Conservation (phyloP, 2,113 vertebrate species). For the Microcebus ravelobensis region DNA sequence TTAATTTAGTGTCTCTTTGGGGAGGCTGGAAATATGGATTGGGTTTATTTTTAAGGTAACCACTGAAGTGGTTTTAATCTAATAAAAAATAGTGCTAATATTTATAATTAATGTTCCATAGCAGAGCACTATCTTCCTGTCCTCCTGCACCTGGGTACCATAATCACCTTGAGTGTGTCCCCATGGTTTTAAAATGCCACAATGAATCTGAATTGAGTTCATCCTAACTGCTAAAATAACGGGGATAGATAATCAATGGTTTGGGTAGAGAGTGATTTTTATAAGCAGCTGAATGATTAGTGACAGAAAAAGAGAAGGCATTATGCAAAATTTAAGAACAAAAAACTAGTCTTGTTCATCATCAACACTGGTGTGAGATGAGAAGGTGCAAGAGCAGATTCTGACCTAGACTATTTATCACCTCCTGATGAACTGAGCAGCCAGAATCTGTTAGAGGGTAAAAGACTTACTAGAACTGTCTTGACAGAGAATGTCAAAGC, state of each 20-base stretch:
- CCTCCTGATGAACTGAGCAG: background rate
- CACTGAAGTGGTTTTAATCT: background rate
- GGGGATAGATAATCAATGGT: background rate
- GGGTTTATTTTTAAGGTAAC: constrained; percentile 4
- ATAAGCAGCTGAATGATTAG: background rate
- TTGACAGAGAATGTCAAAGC: background rate
- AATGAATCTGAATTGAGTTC: background rate
- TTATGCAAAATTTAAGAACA: background rate
- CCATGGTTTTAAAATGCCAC: constrained; percentile 12
- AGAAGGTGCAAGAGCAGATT: background rate
- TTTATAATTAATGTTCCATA: background rate
- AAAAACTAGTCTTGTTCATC: background rate
- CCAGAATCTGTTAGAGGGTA: background rate
- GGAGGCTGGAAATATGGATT: background rate
- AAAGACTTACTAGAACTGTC: background rate
- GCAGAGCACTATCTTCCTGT: background rate
- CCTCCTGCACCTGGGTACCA: background rate
- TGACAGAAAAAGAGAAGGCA: background rate
- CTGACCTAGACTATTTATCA: background rate
- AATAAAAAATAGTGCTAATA: background rate
- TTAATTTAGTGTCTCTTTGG: background rate
- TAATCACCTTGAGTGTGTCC: background rate
- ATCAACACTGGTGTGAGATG: background rate
- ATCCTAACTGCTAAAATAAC: background rate
- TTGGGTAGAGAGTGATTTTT: background rate